A percentile compares a stretch with the other conserved stretches of the same genome.
Conservation (phyloP, 2,888 invertebrate genomes). For the Lypha dubia region DNA sequence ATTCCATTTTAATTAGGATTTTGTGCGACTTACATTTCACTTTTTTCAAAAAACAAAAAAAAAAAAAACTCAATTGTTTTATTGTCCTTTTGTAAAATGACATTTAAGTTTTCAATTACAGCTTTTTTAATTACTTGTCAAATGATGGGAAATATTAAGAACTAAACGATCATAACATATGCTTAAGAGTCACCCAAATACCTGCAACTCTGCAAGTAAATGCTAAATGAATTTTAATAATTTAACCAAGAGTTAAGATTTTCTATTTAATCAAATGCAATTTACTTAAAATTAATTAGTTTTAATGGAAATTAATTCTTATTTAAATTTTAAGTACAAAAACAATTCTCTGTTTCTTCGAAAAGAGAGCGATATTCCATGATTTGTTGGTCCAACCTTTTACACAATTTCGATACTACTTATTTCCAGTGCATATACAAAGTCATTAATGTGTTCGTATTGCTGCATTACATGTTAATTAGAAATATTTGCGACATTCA, state of each 20-base stretch:
- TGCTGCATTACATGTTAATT: not conserved
- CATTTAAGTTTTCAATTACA: not conserved
- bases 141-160: not conserved
- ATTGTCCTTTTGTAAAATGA: slow-evolving; percentile 3
- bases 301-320: not conserved
- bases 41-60: not conserved
- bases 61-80: not conserved
- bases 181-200: not conserved
- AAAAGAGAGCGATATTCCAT: too few relatives aligned
- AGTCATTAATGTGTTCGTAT: not conserved
- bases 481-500: not conserved
- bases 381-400: too few relatives aligned
- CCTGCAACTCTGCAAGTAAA: not conserved
- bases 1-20: slow-evolving; percentile 45
- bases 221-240: not conserved
- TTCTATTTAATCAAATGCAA: not conserved
- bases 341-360: too few relatives aligned
- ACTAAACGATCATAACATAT: not conserved
- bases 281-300: not conserved
- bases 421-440: not conserved
- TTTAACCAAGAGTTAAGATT: not conserved
- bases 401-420: not conserved
- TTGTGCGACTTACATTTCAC: slow-evolving; percentile 31
- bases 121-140: slow-evolving; percentile 11
- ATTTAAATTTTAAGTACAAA: not conserved